Base-by-base conservation (phyloP, 2,888 invertebrate species). In the Elmis aenea region DNA sequence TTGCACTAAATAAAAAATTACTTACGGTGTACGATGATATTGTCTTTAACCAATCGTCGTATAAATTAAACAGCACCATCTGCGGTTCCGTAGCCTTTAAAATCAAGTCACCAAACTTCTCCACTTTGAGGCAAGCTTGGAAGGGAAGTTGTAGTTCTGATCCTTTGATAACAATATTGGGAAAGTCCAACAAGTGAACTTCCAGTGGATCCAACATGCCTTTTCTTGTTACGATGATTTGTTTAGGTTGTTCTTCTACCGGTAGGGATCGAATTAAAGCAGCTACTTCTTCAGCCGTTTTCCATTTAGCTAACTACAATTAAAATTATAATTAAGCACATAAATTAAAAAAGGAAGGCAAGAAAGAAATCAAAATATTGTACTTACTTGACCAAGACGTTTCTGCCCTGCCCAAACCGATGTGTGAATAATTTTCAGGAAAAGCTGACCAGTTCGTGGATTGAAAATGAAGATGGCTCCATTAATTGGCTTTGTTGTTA, bases 381-480 rank as follows among this genome's bases (percentile, higher is more conserved):
- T 32, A n/a, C n/a, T 52, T 56, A 82, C 81, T 76, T 94, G 96
- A 59, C 96, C 96, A 4, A 99, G 77, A 88, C 97, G 97, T 70
- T 99, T 99, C 71, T 99, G 97, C 22, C 97, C 99, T 0, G 99
- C 97, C 99, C 99, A 99, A 26, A 99, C 99, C 3, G 95, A 96
- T 0, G 99, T 99, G 69, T 99, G 99, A 68, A 99, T 99, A 59
- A 99, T 99, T 74, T 99, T 99, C 52, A 99, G 75, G 77, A 99
- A 99, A 28, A 99, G 75, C 67, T 99, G 99, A 10, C 99, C 99
- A 0, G 99, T 99, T 43, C 99, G 78, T 4, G 99, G 99, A 72
- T 99, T 99, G 73, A 99, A 99, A 54, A 99, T 99, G 69, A 99
- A 99, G 69, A 99, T 99, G 39, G 99, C 99, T 2, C 99, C 99